These are phyloP conservation scores for Kryptolebias ocellatus DNA, from an alignment of 2,797 vertebrate genomes.

Conservation along the genomic window DNA sequence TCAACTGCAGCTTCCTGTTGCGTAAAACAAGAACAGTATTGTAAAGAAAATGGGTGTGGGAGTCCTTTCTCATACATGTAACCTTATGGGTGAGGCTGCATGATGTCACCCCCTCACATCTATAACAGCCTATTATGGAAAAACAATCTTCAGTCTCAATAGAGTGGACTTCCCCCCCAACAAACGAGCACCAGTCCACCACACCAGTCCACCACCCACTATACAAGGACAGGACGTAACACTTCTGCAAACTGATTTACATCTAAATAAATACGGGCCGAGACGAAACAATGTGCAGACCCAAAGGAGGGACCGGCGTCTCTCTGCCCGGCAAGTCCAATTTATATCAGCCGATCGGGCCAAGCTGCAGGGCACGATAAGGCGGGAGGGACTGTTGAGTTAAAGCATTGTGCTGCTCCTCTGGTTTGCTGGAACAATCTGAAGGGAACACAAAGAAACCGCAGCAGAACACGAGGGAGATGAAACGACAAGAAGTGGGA, in stretches of 20 bases:
- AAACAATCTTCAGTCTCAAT: conserved; percentile 84
- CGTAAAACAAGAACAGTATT: conserved; percentile 55
- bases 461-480: conserved; percentile 19
- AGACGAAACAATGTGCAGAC: conserved; percentile 90
- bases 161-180: conserved; percentile 87
- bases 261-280: conserved; percentile 91
- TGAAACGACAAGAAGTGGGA: conserved; percentile 29
- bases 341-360: conserved; percentile 83
- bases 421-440: conserved; percentile 35
- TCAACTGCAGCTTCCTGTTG: conserved; percentile 42
- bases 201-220: conserved; percentile 72
- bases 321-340: conserved; percentile 80
- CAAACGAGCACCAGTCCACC: conserved; percentile 44
- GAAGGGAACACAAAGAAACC: conserved; percentile 40
- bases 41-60: conserved; percentile 60
- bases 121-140: conserved; percentile 72
- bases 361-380: conserved; percentile 91
- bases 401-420: conserved; percentile 57
- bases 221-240: conserved; percentile 92
- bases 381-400: conserved; percentile 68
- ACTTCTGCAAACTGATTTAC: conserved; percentile 92
- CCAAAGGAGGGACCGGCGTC: conserved; percentile 85
- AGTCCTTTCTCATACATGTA: conserved; percentile 67
- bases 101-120: conserved; percentile 78
- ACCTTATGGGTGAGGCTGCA: conserved; percentile 62